Evolutionary conservation across 2,888 invertebrate genomes (phyloP).

Genomic region (Molorchus minor): DNA sequence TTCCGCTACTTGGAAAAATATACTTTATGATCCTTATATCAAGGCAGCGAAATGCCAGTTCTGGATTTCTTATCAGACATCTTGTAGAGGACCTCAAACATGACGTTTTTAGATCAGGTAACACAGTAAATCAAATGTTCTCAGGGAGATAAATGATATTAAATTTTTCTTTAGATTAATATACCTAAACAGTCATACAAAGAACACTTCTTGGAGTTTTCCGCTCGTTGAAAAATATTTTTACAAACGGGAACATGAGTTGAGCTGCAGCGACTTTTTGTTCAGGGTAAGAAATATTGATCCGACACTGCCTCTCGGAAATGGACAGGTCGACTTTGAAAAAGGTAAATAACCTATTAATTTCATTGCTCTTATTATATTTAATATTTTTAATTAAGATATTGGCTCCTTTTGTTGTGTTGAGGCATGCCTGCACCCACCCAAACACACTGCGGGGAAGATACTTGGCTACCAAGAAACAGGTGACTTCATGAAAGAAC

Average conservation of each 20-base stretch:
- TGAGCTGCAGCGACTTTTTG: slow-evolving; percentile 64
- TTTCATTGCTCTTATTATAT: not conserved
- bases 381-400: slow-evolving; percentile 59
- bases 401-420: slow-evolving; percentile 70
- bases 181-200: slow-evolving; percentile 72
- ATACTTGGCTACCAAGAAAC: slow-evolving; percentile 65
- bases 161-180: slow-evolving; percentile 61
- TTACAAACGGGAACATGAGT: slow-evolving; percentile 71
- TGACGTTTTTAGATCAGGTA: slow-evolving; percentile 72
- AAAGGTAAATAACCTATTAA: slow-evolving; percentile 49
- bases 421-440: slow-evolving; percentile 78
- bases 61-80: slow-evolving; percentile 65
- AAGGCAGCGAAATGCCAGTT: slow-evolving; percentile 63
- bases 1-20: slow-evolving; percentile 65
- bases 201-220: slow-evolving; percentile 70
- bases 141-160: not conserved
- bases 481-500: slow-evolving; percentile 71
- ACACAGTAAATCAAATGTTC: not conserved
- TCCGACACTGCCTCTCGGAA: slow-evolving; percentile 62
- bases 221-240: slow-evolving; percentile 79
- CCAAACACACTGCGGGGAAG: slow-evolving; percentile 70
- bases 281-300: slow-evolving; percentile 61
- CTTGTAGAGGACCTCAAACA: slow-evolving; percentile 77
- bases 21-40: slow-evolving; percentile 66
- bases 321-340: slow-evolving; percentile 63